Evolutionary conservation across 2,888 invertebrate genomes (phyloP), one percentile per base, ranked within the genome.

Genomic region (Alsophila aescularia): DNA sequence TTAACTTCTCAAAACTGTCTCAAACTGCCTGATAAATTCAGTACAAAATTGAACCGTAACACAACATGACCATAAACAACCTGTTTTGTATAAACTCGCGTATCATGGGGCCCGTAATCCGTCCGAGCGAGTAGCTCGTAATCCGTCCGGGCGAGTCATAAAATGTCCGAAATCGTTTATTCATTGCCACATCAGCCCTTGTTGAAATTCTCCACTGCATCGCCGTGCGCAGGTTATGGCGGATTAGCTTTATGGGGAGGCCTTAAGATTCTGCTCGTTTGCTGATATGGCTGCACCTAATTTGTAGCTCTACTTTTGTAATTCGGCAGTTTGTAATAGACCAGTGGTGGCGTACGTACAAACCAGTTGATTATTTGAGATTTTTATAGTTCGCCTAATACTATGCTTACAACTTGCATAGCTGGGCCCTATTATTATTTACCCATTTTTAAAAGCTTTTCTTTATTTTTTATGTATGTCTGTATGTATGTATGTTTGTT

Each of bases 131-230:
- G 75, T 79, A 24, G 45, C 57, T 53, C 47, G 35, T 84, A 81
- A 85, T 75, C 77, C 79, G 50, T 56, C 45, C 45, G 50, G 70
- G 58, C 73, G 75, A 51, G 75, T 79, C 81, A 78, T 85, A 84
- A 86, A 86, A 75, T 75, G 79, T 69, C 77, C 79, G 70, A 73
- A 76, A 86, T 85, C 83, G 85, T 82, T 83, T 85, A 87, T 87
- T 87, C 87, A 87, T 85, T 77, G 83, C 80, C 77, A 77, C 79
- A 83, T 86, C 79, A 83, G 73, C 72, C 77, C 83, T 81, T 77
- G 80, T 83, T 85, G 78, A 83, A 79, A 83, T 83, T 85, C 81
- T 81, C 80, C 73, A 75, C 76, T 63, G 64, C 62, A 62, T 56
- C 63, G 36, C 14, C 36, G 73, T 72, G 71, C 72, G 72, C 72